Base-by-base conservation (phyloP, 2,797 vertebrate genomes). In the Esox lucius region DNA sequence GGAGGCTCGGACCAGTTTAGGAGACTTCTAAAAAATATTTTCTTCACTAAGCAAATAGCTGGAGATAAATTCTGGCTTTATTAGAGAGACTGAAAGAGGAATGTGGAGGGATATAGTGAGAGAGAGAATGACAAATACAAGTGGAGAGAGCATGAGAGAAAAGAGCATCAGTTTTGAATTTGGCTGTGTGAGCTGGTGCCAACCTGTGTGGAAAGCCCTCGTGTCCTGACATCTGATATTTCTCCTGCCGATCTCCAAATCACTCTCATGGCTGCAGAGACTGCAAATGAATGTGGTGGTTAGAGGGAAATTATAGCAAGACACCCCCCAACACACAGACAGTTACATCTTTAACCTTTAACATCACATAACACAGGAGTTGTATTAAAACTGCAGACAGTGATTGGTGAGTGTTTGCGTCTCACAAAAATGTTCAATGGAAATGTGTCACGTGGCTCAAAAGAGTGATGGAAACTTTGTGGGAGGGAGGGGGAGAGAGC, bases 131-230 rank as follows among this genome's bases (percentile, higher is more conserved):
- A 81, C 56, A 83, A 62, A 28, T 78, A 61, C n/a, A 49, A 46
- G 72, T 15, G 0, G 68, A 77, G 75, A 56, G n/a, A n/a, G 53
- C 19, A 22, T 1, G 53, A 59, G 22, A 59, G 22, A 24, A 61
- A 73, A 19, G 4, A 81, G 79, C 86, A 85, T 74, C 84, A 70
- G 86, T 83, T 89, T 86, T 80, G 74, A 84, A 84, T 87, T 87
- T 85, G 70, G 79, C 81, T 39, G 59, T 33, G 1, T 64, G 81
- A 83, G 72, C 86, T 68, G 72, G 69, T 76, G 86, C 86, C 87
- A 89, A 69, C 65, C 67, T 80, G 73, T 66, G 80, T 81, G 85
- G 83, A 85, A 78, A 79, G 83, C 77, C 64, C 85, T 83, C 74
- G 49, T 64, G 66, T 67, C 56, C 77, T 66, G 75, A 78, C 46